Evolutionary conservation across 2,797 vertebrate genomes (phyloP).

Genomic region (Staurois parvus): DNA sequence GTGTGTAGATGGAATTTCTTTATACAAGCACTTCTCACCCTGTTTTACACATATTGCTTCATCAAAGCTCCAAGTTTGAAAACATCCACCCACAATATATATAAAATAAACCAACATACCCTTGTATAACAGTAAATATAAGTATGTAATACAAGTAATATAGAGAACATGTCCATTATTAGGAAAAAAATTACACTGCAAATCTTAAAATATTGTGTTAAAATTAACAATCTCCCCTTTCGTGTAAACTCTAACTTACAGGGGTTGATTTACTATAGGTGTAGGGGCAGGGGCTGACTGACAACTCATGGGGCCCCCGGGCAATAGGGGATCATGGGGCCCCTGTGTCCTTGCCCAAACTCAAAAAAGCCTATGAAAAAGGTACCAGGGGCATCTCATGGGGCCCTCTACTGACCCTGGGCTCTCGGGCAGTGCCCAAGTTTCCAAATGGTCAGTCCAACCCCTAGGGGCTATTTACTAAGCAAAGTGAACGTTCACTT

Average conservation of each 20-base stretch:
- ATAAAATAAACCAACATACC: not conserved
- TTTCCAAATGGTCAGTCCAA: no score
- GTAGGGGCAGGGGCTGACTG: not conserved
- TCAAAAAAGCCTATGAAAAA: no score
- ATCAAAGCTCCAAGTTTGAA: not conserved
- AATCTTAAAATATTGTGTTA: no score
- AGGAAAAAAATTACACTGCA: not conserved
- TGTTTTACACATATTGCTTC: constrained; percentile 10
- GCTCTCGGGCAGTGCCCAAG: no score
- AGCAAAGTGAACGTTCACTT: not conserved
- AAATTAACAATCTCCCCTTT: no score
- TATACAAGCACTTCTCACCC: constrained; percentile 14
- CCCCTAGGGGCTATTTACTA: not conserved
- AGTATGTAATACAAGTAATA: not conserved
- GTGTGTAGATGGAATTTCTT: constrained; percentile 17
- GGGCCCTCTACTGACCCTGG: no score
- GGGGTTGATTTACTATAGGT: not conserved
- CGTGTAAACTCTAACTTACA: no score
- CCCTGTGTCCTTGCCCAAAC: no score
- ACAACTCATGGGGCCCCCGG: no score
- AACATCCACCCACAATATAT: not conserved
- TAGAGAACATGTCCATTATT: not conserved
- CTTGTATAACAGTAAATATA: not conserved
- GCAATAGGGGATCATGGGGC: no score
- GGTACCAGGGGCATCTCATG: no score